Evolutionary conservation across 1,140 invertebrate species (phyloP).

Genomic region (Centruroides vittatus): DNA sequence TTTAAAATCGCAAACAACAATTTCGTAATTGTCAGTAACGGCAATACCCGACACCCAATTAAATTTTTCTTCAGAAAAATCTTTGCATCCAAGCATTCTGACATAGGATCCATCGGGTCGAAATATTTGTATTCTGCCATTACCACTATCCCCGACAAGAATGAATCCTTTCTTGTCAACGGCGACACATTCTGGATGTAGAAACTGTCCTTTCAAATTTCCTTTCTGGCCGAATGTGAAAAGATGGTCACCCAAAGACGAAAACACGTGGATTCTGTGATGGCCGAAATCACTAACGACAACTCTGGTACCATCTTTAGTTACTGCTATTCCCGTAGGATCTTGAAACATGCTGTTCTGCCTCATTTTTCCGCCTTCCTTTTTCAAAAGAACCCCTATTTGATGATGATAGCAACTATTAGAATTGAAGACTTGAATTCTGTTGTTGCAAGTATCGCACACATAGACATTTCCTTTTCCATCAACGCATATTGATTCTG

Average conservation of each 20-base stretch:
- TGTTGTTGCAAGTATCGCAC: slow-evolving; percentile 88
- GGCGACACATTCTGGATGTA: slow-evolving; percentile 90
- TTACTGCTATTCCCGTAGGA: slow-evolving; percentile 49
- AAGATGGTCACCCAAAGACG: slow-evolving; percentile 36
- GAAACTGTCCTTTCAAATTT: slow-evolving; percentile 83
- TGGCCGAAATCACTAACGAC: slow-evolving; percentile 48
- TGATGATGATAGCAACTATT: slow-evolving; percentile 53
- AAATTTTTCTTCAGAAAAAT: no score
- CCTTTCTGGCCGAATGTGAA: slow-evolving; percentile 81
- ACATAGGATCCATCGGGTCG: slow-evolving; percentile 78
- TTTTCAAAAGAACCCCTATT: slow-evolving; percentile 29
- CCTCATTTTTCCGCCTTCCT: slow-evolving; percentile 2
- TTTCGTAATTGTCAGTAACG: slow-evolving; percentile 78
- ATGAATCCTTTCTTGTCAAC: slow-evolving; percentile 97
- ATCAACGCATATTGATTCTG: slow-evolving; percentile 51
- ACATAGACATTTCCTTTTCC: slow-evolving; percentile 52
- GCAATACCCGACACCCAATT: slow-evolving; percentile 85
- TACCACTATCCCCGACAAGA: slow-evolving; percentile 94
- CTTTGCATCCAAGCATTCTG: slow-evolving; percentile 58
- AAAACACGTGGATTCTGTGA: slow-evolving; percentile 41
- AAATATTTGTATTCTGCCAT: slow-evolving; percentile 97
- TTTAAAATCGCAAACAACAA: slow-evolving; percentile 91
- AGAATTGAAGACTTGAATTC: slow-evolving; percentile 86
- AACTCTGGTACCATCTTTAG: slow-evolving; percentile 26
- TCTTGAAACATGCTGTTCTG: slow-evolving; percentile 40